These are phyloP conservation scores for Leptinotarsa peninsularis DNA, from an alignment of 2,888 invertebrate species.

Conservation along the genomic window DNA sequence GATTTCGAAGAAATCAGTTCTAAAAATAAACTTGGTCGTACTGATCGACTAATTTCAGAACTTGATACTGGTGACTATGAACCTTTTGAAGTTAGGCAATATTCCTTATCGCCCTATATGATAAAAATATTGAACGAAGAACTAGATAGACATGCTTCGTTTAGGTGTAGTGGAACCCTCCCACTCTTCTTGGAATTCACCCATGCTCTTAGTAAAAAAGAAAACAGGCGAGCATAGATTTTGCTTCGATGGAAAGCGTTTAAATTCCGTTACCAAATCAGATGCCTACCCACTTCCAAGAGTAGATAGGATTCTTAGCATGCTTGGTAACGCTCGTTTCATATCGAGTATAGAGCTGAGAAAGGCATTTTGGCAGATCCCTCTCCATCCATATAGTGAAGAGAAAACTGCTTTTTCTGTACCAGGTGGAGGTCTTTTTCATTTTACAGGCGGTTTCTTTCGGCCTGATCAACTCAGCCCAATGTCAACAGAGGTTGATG, in stretches of 20 bases:
- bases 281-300: neutral
- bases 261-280: neutral
- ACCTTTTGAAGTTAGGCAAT: neutral
- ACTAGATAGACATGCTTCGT: neutral
- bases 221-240: neutral
- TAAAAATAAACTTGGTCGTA: neutral
- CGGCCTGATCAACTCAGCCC: neutral
- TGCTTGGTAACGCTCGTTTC: neutral
- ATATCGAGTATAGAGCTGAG: neutral
- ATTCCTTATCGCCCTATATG: neutral
- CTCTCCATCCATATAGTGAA: neutral
- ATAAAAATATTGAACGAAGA: neutral
- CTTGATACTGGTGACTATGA: neutral
- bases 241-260: neutral
- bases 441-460: neutral
- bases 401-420: neutral
- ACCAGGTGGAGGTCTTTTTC: neutral
- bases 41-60: neutral
- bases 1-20: too few relatives aligned
- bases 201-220: neutral
- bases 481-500: neutral
- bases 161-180: neutral
- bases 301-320: neutral
- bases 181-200: neutral
- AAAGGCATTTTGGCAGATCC: neutral